These are phyloP conservation scores for Carassius auratus DNA, from an alignment of 2,113 vertebrate genomes.

Conservation along the genomic window DNA sequence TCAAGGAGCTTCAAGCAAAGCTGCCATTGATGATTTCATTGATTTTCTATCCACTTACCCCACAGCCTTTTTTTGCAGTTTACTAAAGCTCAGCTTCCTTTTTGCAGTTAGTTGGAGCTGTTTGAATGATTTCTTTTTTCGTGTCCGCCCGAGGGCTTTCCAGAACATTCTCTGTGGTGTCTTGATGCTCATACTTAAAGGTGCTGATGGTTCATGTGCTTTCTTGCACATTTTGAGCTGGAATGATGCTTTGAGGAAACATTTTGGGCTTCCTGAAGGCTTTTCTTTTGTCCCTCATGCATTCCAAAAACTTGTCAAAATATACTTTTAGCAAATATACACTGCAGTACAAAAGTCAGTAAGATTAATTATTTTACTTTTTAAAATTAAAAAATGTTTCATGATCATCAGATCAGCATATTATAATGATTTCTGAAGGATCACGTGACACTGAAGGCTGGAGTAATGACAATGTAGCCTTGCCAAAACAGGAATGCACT, in stretches of 20 bases:
- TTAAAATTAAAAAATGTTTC: no score
- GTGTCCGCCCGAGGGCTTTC: background rate
- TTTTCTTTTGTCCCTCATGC: background rate
- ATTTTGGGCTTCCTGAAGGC: background rate
- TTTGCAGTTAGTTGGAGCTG: constrained; percentile 3
- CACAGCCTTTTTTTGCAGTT: background rate
- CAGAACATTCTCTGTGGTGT: background rate
- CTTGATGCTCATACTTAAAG: background rate
- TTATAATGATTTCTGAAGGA: no score
- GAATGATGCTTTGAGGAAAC: background rate
- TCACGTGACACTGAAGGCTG: no score
- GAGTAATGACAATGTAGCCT: no score
- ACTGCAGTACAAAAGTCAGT: no score
- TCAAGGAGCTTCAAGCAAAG: background rate
- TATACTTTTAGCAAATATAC: no score
- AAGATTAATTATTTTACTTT: no score
- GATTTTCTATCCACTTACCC: background rate
- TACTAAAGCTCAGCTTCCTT: background rate
- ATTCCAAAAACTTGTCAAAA: no score
- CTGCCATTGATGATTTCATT: background rate
- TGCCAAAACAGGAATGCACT: no score
- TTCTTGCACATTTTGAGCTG: background rate
- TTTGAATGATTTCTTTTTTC: constrained; percentile 11
- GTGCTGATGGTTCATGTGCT: background rate
- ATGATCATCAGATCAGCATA: no score